A percentile compares a stretch with the other conserved stretches of the same genome.
phyloP scores from a whole-genome alignment of 2,888 invertebrate species.

The Sipha maydis region DNA sequence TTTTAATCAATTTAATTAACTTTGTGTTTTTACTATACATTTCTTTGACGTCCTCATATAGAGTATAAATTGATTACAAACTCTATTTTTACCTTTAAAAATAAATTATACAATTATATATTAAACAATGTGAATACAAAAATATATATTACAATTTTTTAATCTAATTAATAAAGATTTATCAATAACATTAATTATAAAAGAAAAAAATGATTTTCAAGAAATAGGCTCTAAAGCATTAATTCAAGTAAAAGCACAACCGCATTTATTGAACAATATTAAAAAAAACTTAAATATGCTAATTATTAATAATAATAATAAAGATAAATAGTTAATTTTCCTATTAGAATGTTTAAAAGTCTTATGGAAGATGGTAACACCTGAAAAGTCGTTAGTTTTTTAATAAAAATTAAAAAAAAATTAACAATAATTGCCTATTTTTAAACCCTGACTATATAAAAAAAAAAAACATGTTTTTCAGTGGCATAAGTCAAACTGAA shows the following conservation, averaged over 20 bases:
- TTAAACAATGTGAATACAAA: slow-evolving; percentile 45
- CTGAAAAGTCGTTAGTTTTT: slow-evolving; percentile 33
- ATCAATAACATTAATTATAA: slow-evolving; percentile 53
- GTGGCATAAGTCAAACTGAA: slow-evolving; percentile 8
- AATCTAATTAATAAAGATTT: slow-evolving; percentile 49
- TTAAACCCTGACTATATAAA: slow-evolving; percentile 52
- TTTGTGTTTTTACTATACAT: neutral
- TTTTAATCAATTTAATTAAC: neutral
- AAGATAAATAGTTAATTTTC: slow-evolving; percentile 49
- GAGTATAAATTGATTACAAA: slow-evolving; percentile 22
- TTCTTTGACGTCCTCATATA: neutral
- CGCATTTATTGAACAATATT: slow-evolving; percentile 33
- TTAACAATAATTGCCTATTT: slow-evolving; percentile 42
- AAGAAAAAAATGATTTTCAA: slow-evolving; percentile 19
- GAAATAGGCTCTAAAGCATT: slow-evolving; percentile 45
- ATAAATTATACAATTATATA: slow-evolving; percentile 35
- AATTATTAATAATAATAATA: slow-evolving; percentile 36
- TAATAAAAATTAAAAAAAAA: slow-evolving; percentile 17
- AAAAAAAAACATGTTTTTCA: slow-evolving; percentile 22
- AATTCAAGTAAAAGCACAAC: slow-evolving; percentile 60
- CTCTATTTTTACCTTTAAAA: slow-evolving; percentile 32
- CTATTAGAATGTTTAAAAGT: slow-evolving; percentile 60
- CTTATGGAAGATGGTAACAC: slow-evolving; percentile 61
- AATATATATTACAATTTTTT: slow-evolving; percentile 50
- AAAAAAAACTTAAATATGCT: slow-evolving; percentile 25